Base-by-base conservation (phyloP, 2,888 invertebrate genomes). In the Clivina fossor region DNA sequence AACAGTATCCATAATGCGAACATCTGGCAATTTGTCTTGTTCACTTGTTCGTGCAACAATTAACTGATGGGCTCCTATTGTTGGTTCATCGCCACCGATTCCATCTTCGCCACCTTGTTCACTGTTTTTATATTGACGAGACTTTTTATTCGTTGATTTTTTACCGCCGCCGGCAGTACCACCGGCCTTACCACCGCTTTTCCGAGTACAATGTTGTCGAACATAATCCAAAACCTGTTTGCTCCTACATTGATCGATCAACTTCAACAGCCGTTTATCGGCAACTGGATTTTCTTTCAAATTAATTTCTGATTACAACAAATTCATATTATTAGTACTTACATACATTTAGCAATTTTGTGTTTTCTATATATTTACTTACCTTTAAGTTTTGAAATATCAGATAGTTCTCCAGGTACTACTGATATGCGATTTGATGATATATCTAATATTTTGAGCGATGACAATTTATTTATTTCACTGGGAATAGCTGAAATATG, bases 191-290 rank as follows among this genome's bases (percentile, higher is more conserved):
- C 62, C 38, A 7, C 69, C 67, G 16, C 56, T 58, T 4, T 63
- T 63, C 64, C 76, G 79, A 0, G 78, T 73, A 64, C 84, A 84
- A 63, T 87, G 80, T 54, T 81, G 82, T n/a, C 83, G 76, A 2
- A 91, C 77, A 67, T 90, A 90, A 65, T 90, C 90, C 19, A 90
- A 62, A 3, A 91, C 78, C 70, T 89, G 86, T 66, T 90, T 90
- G 0, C 82, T 81, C 9, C 85, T 79, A 63, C 86, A 85, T 66
- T 90, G 88, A 60, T 85, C 83, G 0, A 90, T 83, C 1, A 91
- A 71, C 69, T 90, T 91, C 62, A 79, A 76, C 30, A 92, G 77
- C 4, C 88, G 78, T 62, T 86, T 83, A 69, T 91, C 91, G 0
- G 78, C 69, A 13, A 91, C 71, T 58, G 84, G 84, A 71, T 92